These are phyloP conservation scores for Ardeotis arabs DNA, from an alignment of 2,113 vertebrate genomes.

Conservation along the genomic window DNA sequence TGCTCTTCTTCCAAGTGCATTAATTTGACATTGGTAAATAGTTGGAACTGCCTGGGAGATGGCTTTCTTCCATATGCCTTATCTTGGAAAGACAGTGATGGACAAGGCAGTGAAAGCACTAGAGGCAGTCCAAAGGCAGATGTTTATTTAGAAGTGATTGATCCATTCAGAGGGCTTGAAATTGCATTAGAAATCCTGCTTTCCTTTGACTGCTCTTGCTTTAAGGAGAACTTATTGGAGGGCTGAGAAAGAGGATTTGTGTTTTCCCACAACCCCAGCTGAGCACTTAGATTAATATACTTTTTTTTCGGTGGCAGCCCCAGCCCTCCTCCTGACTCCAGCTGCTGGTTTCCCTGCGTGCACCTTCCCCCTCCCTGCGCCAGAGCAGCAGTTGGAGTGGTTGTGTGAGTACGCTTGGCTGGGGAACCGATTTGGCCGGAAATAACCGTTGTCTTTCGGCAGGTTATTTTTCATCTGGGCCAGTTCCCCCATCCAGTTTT, in stretches of 20 bases:
- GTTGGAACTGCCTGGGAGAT: slow-evolving; percentile 56
- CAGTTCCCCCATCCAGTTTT: not conserved
- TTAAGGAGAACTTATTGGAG: not conserved
- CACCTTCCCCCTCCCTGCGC: not conserved
- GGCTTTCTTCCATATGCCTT: slow-evolving; percentile 59
- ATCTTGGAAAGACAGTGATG: slow-evolving; percentile 62
- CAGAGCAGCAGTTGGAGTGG: not conserved
- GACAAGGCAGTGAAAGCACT: slow-evolving; percentile 58
- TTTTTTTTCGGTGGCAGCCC: not conserved
- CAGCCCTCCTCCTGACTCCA: slow-evolving; percentile 11
- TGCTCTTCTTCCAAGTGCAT: slow-evolving; percentile 56
- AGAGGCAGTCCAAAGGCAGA: slow-evolving; percentile 55
- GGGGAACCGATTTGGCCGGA: not conserved
- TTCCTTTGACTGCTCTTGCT: slow-evolving; percentile 30
- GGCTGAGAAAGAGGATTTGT: slow-evolving; percentile 41
- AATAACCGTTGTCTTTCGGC: not conserved
- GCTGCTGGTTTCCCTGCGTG: not conserved
- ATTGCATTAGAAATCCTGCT: slow-evolving; percentile 47
- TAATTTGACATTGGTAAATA: slow-evolving; percentile 65
- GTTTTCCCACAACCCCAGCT: slow-evolving; percentile 8
- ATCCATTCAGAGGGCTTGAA: slow-evolving; percentile 56
- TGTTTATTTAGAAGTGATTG: slow-evolving; percentile 60
- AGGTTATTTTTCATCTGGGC: not conserved
- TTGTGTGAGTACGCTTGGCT: not conserved
- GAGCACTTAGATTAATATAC: slow-evolving; percentile 24